These are phyloP conservation scores for Lytechinus pictus DNA, from an alignment of 35 echinoderm and acorn worm genomes.

Conservation along the genomic window DNA sequence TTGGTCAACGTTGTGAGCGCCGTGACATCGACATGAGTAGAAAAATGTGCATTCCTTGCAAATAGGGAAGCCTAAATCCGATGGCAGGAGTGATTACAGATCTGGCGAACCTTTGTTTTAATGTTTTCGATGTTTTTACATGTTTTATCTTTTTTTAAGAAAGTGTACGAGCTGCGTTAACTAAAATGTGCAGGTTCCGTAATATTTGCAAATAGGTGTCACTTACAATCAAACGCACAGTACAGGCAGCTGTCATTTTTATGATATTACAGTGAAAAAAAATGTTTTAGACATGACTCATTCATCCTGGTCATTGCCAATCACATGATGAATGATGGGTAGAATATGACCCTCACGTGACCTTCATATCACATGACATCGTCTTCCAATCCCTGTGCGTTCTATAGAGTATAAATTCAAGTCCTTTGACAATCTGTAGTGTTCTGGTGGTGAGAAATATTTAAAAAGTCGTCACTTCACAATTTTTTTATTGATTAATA, in stretches of 20 bases:
- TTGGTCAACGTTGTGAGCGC: too few species aligned
- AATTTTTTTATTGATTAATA: background rate
- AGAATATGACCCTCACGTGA: background rate
- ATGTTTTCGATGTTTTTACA: too few species aligned
- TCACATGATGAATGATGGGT: background rate
- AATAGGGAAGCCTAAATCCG: too few species aligned
- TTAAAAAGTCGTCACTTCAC: background rate
- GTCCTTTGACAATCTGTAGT: background rate
- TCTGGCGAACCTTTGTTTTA: too few species aligned
- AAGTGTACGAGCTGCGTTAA: too few species aligned
- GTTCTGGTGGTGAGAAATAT: background rate
- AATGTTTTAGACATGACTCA: conserved; percentile 11
- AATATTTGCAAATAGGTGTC: too few species aligned
- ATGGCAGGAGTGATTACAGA: too few species aligned
- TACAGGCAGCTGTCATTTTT: background rate
- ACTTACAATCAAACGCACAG: background rate
- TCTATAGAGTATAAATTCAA: background rate
- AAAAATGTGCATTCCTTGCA: too few species aligned
- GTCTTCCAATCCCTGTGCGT: background rate
- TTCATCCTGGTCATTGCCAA: background rate
- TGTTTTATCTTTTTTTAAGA: too few species aligned
- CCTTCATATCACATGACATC: background rate
- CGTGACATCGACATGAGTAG: too few species aligned
- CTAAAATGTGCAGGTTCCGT: too few species aligned
- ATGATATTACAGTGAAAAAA: background rate